Percentiles rank a stretch among this genome's conserved stretches.
These are phyloP conservation scores for Diadema setosum DNA, from an alignment of 35 echinoderm and acorn worm genomes.

Conservation along the genomic window DNA sequence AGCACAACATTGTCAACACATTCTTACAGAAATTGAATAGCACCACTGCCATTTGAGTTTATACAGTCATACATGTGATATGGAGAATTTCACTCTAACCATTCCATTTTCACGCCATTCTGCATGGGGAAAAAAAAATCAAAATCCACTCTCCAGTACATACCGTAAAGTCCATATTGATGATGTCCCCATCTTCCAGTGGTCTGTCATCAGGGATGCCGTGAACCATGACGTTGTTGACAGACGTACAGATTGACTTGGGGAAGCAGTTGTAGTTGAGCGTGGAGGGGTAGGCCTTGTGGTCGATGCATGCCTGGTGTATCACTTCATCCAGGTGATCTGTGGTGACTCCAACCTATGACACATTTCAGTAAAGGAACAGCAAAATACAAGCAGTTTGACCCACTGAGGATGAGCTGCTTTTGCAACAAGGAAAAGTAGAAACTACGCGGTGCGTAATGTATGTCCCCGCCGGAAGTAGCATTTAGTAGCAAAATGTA, in stretches of 20 bases:
- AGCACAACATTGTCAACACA: too few species aligned
- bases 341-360: conserved; percentile 94
- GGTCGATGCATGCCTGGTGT: conserved; percentile 74
- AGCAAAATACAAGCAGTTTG: not conserved
- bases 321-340: conserved; percentile 83
- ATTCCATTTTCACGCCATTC: too few species aligned
- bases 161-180: conserved; percentile 94
- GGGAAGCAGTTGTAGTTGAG: conserved; percentile 87
- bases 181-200: conserved; percentile 85
- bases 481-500: too few species aligned
- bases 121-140: too few species aligned
- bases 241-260: conserved; percentile 96
- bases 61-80: too few species aligned
- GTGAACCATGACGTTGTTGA: conserved; percentile 92
- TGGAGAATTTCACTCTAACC: too few species aligned
- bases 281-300: conserved; percentile 88
- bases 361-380: not conserved
- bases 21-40: too few species aligned
- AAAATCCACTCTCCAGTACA: too few species aligned
- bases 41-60: too few species aligned
- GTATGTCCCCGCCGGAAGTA: too few species aligned
- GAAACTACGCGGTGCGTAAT: too few species aligned
- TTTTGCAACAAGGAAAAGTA: too few species aligned
- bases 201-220: conserved; percentile 90
- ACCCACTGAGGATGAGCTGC: not conserved